Conservation (phyloP, 2,113 vertebrate genomes). For the Nyctibius bracteatus region DNA sequence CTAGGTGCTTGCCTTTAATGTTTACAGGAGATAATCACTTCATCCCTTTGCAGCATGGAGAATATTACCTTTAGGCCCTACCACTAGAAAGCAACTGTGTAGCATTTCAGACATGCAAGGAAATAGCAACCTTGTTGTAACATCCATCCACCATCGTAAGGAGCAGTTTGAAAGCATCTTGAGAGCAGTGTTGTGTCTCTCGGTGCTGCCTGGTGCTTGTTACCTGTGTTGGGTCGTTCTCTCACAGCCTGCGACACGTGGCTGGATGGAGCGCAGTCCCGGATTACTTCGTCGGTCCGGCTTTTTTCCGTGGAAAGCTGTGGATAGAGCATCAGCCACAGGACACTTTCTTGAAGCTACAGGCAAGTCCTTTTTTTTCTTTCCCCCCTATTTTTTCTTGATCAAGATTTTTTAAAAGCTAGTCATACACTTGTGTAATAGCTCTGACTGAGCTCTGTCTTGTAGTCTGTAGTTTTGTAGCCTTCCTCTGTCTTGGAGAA, state of each 20-base stretch:
- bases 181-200: background rate
- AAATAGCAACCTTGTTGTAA: background rate
- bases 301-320: slow-evolving; percentile 84
- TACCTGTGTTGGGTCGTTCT: background rate
- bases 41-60: background rate
- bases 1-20: background rate
- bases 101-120: background rate
- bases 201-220: background rate
- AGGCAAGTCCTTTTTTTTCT: slow-evolving; percentile 67
- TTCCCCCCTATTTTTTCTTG: background rate
- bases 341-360: slow-evolving; percentile 89
- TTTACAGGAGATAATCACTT: background rate
- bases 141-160: background rate
- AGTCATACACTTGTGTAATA: background rate
- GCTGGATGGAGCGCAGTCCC: slow-evolving; percentile 77
- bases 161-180: background rate
- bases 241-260: slow-evolving; percentile 65
- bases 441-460: background rate
- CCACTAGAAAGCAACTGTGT: background rate
- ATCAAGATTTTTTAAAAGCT: background rate
- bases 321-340: slow-evolving; percentile 78
- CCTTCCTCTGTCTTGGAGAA: background rate
- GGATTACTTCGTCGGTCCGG: slow-evolving; percentile 76
- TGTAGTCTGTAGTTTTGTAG: background rate
- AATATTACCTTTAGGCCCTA: background rate